Base-by-base conservation (phyloP, 2,113 vertebrate genomes). In the Epinephelus lanceolatus region DNA sequence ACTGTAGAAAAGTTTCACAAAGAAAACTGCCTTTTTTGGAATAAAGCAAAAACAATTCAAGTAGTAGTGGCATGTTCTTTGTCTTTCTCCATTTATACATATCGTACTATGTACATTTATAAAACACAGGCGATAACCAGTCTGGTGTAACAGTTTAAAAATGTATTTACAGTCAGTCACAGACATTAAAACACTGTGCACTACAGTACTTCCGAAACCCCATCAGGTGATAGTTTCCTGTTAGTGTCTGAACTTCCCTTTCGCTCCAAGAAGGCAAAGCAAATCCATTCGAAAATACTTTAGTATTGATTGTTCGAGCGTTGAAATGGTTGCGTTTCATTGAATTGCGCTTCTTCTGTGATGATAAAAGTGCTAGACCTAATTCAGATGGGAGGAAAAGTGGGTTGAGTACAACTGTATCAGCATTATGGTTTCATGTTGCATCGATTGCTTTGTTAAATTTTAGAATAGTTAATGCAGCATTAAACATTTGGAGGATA, bases 271-370 rank as follows among this genome's bases (percentile, higher is more conserved):
- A 63, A 67, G 55, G 70, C 77, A 89, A 84, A 37, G 15, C 66
- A 80, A 76, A 86, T 81, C 14, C 57, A 81, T 55, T 47, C n/a
- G 73, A 51, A 76, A 83, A 85, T 71, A 86, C 68, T 76, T 84
- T 25, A 67, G 62, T 47, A 83, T 72, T 89, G 92, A 94, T 93
- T 93, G 90, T 93, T 94, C 78, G 86, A 93, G 91, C 89, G 11
- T 76, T 72, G 76, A 74, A 89, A 83, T 61, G 0, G 14, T 83
- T 37, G 82, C 42, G 67, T 78, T 45, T 69, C 23, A 81, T 47
- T 78, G 76, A 79, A 74, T 51, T 33, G 37, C 17, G 18, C 59
- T 60, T 57, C 77, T 78, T 45, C 67, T 23, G 27, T 73, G 72
- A 85, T 81, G 53, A 79, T 57, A 72, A 86, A 93, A 93, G 84